Evolutionary conservation across 2,888 invertebrate genomes (phyloP).

Genomic region (Tetranychus truncatus): DNA sequence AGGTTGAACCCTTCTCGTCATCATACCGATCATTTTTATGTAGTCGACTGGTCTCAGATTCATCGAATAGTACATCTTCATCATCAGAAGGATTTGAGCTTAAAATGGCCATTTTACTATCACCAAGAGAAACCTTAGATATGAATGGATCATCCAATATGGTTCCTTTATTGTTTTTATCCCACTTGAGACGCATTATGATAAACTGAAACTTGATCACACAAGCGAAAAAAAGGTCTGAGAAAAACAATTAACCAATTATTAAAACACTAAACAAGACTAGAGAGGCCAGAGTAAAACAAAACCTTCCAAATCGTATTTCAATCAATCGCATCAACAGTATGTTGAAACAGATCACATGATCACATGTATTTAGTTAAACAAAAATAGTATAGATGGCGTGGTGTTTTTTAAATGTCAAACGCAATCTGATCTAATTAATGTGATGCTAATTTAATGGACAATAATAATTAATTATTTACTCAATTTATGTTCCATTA

Average conservation of each 20-base stretch:
- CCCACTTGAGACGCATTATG: conserved; percentile 5
- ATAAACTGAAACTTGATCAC: not conserved
- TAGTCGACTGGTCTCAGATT: not conserved
- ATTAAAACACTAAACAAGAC: not conserved
- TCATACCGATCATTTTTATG: not conserved
- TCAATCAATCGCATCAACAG: no score
- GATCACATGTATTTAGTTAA: not conserved
- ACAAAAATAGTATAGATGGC: not conserved
- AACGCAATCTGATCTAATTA: not conserved
- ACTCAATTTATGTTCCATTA: no score
- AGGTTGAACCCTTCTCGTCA: not conserved
- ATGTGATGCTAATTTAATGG: no score
- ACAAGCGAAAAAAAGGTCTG: not conserved
- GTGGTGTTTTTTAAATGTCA: not conserved
- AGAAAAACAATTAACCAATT: not conserved
- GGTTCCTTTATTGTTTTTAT: not conserved
- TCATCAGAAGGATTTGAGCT: not conserved
- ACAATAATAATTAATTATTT: no score
- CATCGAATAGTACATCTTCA: not conserved
- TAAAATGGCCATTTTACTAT: not conserved
- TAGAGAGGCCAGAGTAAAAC: no score
- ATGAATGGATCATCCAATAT: conserved; percentile 2
- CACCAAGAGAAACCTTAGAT: not conserved
- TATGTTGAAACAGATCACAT: not conserved
- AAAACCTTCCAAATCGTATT: no score